Evolutionary conservation across 35 echinoderm and acorn worm species (phyloP).

Genomic region (Diadema setosum): DNA sequence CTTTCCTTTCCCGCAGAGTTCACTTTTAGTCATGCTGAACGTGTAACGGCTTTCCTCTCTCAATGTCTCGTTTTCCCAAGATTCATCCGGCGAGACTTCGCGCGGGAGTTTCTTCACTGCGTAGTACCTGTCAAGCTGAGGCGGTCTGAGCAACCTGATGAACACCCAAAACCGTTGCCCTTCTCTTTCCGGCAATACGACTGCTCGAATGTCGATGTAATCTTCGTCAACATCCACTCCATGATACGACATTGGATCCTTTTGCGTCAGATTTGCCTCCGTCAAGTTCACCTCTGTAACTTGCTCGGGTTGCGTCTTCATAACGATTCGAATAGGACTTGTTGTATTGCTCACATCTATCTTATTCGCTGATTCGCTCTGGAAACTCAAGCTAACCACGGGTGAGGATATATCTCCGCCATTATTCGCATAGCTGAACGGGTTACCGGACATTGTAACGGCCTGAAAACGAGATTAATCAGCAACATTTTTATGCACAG

Average conservation of each 20-base stretch:
- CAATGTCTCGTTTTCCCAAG: neutral
- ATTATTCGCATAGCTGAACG: neutral
- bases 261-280: neutral
- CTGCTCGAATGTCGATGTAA: neutral
- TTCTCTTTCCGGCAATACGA: neutral
- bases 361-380: neutral
- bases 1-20: neutral
- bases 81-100: neutral
- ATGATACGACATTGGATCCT: slow-evolving; percentile 1
- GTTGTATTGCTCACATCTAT: neutral
- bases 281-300: neutral
- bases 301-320: neutral
- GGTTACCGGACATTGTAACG: too few relatives aligned
- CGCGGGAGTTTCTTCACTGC: neutral
- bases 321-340: neutral
- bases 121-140: neutral
- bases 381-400: neutral
- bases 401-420: neutral
- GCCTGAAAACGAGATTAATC: too few relatives aligned
- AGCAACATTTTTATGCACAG: too few relatives aligned
- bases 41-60: neutral
- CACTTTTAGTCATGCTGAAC: neutral
- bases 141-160: neutral
- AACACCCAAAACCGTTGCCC: neutral
- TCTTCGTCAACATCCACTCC: neutral